Evolutionary conservation across 2,113 vertebrate genomes (phyloP), one percentile per base, ranked within the genome.

Genomic region (Sialia sialis): DNA sequence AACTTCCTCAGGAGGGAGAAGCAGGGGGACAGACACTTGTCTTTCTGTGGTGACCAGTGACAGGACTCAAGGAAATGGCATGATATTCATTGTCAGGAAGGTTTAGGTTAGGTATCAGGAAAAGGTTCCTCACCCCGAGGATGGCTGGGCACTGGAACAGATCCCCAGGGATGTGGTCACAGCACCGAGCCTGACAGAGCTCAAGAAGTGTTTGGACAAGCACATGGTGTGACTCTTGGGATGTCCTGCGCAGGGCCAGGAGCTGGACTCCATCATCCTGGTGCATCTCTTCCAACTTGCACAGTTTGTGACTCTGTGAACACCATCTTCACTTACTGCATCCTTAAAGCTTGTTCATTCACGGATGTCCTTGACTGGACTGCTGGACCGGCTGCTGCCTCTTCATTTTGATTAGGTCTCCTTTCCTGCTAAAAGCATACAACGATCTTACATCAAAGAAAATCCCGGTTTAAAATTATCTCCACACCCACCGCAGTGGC

Each of bases 401-500:
- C 17, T 9, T 43, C 26, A n/a, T 22, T 22, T 21, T 11, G 7
- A 14, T 13, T 5, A 39, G 16, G 4, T 14, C 18, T 48, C 29
- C 15, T 55, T 74, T 18, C 41, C 43, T 15, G 23, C 59, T 20
- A 8, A 11, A 69, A 29, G 18, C 2, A 19, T 1, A 5, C n/a
- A 11, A 29, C 4, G 18, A 27, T 3, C 6, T 26, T 5, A 12
- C 38, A 27, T 3, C 32, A 21, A 12, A 8, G 7, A 21, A 7
- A 3, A 13, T 6, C 9, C 38, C 21, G 2, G 4, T 0, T 32
- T 10, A 10, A 8, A 2, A 12, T 10, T 16, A 7, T 2, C 17
- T 32, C 21, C 22, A 5, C 18, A 21, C n/a, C n/a, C 16, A 44
- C 13, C 39, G 38, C 13, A 38, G 0, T 0, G 34, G 19, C 0